Evolutionary conservation across 2,797 vertebrate species (phyloP), one percentile per base, ranked within the genome.

Genomic region (Rhinophrynus dorsalis): DNA sequence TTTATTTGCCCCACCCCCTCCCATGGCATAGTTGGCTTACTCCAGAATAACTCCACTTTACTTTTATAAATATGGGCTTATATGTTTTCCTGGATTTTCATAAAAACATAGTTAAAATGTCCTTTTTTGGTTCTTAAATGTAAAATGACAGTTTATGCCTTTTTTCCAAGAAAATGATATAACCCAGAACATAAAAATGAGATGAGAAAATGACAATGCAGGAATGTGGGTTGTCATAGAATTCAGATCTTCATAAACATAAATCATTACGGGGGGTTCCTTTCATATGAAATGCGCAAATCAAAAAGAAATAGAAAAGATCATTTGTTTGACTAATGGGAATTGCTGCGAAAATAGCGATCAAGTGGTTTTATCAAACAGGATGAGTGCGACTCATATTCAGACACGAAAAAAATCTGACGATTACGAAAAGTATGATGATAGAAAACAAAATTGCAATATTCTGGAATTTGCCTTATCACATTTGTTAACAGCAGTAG

Each of bases 131-230:
- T 52, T 81, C 10, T 9, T 72, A 82, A 83, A 80, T 78, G 60
- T 18, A 18, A 84, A 81, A 69, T 76, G 76, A 74, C 60, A 79
- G 77, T 55, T 76, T 60, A n/a, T 57, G 78, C 67, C 67, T 79
- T 71, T n/a, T n/a, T 52, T 56, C 32, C 69, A 24, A 74, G 29
- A 51, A 76, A 80, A 75, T 59, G 2, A 18, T 64, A 76, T 80
- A 78, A 75, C 23, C 45, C 51, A 66, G 47, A 75, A 18, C 20
- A 56, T 78, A 79, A 77, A 66, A 74, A 72, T 48, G 74, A 48
- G 38, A 51, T 67, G 73, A 71, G 56, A 81, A 82, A 76, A 42
- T 68, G 76, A 74, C 64, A 78, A 61, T 62, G 51, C 47, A 37
- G 57, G 54, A 67, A 59, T 62, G 58, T 74, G 64, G 48, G 42